Evolutionary conservation across 1,140 invertebrate genomes (phyloP), one percentile per base, ranked within the genome.

Genomic region (Aphaenogaster floridana): DNA sequence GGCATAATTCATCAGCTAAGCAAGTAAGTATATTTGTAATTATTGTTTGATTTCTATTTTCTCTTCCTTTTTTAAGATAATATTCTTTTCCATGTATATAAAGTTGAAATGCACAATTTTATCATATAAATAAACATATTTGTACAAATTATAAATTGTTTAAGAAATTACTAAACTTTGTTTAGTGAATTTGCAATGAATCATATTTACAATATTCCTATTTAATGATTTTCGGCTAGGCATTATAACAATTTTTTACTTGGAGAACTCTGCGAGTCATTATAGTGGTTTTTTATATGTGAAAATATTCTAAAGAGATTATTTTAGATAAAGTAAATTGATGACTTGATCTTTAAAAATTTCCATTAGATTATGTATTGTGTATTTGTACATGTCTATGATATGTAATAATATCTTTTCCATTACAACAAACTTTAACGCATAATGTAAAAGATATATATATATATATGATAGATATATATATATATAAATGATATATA

Each of bases 21-120:
- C 87, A 90, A 80, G 92, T 92, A 80, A 92, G 86, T 76, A 76
- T 61, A 79, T 50, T 76, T 63, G n/a, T n/a, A 66, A 68, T 13
- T 52, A 45, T 4, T 63, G 7, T 72, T 54, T 61, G 11, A 39
- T 57, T 57, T 57, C n/a, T 57, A 57, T n/a, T 57, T 57, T 57
- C 5, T 57, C 7, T 15, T n/a, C 1, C n/a, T 21, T 57, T 28
- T 7, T 64, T 50, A 57, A 36, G 28, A 28, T 28, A 28, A 28
- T 54, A 54, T 15, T 13, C 39, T 57, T 42, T 21, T 0, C 28
- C 28, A 28, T 28, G 28, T 28, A 28, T 28, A 28, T 28, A 28
- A 61, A 34, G 13, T 36, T 45, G 11, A 64, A 28, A 28, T 28
- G 28, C 28, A 28, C 28, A 34, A 80, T 42, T 39, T 72, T 1